These are phyloP conservation scores for Drosophila greeni DNA, from an alignment of 2,888 invertebrate genomes.

Conservation along the genomic window DNA sequence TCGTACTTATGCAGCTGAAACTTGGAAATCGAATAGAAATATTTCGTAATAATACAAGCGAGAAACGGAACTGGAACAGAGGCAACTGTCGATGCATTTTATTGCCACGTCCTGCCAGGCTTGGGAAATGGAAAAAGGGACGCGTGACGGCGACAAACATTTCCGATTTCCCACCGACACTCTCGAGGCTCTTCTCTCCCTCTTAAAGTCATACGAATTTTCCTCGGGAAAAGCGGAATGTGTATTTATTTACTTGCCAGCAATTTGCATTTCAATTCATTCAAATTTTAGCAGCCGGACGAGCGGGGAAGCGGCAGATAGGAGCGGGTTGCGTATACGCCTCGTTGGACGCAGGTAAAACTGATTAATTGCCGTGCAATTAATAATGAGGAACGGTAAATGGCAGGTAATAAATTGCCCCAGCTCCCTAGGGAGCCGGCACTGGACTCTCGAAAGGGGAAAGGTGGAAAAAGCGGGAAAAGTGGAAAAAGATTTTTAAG, in stretches of 20 bases:
- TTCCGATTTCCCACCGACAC: constrained; percentile 67
- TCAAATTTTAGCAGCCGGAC: constrained; percentile 39
- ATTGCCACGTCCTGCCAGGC: constrained; percentile 58
- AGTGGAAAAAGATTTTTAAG: constrained; percentile 6
- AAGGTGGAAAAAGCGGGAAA: neutral
- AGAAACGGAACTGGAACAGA: constrained; percentile 27
- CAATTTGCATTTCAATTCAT: constrained; percentile 69
- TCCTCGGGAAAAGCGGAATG: constrained; percentile 36
- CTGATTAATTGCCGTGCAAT: constrained; percentile 70
- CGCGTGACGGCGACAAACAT: constrained; percentile 46
- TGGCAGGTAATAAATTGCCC: constrained; percentile 74
- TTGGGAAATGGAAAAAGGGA: constrained; percentile 24
- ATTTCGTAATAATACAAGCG: constrained; percentile 48
- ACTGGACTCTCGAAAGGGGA: neutral
- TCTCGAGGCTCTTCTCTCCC: constrained; percentile 15
- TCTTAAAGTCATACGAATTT: constrained; percentile 39
- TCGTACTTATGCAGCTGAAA: constrained; percentile 26
- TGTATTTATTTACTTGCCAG: constrained; percentile 55
- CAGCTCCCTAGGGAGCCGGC: constrained; percentile 32
- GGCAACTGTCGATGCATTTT: constrained; percentile 63
- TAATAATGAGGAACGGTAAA: constrained; percentile 70
- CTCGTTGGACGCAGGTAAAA: constrained; percentile 65
- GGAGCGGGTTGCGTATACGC: constrained; percentile 58
- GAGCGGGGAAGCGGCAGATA: neutral
- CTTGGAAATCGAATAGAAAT: constrained; percentile 51